Percentiles rank a stretch among this genome's conserved stretches.
These are phyloP conservation scores for Nymphalis polychloros DNA, from an alignment of 2,888 invertebrate genomes.

Conservation along the genomic window DNA sequence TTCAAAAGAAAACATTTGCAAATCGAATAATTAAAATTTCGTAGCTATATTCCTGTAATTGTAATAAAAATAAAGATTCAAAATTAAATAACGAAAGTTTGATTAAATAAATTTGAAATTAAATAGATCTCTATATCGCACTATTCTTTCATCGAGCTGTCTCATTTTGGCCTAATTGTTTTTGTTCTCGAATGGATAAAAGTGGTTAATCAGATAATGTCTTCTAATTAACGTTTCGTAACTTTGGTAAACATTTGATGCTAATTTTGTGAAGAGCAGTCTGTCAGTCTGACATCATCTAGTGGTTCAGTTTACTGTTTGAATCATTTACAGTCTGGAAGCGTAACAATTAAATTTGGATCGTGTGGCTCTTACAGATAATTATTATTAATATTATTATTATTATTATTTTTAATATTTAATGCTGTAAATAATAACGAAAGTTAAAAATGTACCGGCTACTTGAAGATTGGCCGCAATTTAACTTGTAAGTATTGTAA, in stretches of 20 bases:
- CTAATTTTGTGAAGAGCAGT: conserved; percentile 60
- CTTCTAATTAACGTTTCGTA: conserved; percentile 34
- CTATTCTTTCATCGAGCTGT: not conserved
- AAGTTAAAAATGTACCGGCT: conserved; percentile 48
- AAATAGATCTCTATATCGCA: not conserved
- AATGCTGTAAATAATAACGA: not conserved
- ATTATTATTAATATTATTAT: too few relatives aligned
- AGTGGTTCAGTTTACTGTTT: conserved; percentile 58
- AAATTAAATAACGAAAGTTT: not conserved
- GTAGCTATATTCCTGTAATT: too few relatives aligned
- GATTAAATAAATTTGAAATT: not conserved
- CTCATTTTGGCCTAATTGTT: conserved; percentile 1
- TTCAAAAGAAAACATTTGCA: too few relatives aligned
- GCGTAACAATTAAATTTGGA: conserved; percentile 53
- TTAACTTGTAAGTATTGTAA: conserved; percentile 50
- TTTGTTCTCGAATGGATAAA: conserved; percentile 14
- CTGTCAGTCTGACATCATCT: conserved; percentile 68
- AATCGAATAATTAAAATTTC: too few relatives aligned
- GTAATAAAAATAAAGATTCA: too few relatives aligned
- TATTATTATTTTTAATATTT: not conserved
- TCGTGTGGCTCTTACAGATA: conserved; percentile 40
- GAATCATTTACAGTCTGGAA: conserved; percentile 55
- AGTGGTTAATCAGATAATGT: conserved; percentile 17
- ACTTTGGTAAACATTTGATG: conserved; percentile 48
- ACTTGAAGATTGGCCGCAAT: conserved; percentile 48